Conservation (phyloP, 2,888 invertebrate species). For the Chaitophorus viminalis region DNA sequence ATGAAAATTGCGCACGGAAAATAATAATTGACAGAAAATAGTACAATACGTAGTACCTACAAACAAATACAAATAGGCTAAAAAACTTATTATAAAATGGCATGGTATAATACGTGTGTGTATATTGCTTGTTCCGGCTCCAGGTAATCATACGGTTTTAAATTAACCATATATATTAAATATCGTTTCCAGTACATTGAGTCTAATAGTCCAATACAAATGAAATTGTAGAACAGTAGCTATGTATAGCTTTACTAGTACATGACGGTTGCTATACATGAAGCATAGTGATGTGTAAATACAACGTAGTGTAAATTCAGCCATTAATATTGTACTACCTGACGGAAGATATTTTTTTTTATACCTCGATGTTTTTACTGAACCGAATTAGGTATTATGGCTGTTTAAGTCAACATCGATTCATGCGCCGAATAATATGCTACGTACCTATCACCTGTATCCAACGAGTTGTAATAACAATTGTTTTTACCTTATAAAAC, state of each 20-base stretch:
- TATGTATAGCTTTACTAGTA: too few relatives aligned
- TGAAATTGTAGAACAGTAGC: background rate
- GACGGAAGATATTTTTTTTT: background rate
- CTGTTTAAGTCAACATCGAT: background rate
- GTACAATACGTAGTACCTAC: too few relatives aligned
- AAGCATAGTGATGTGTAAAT: too few relatives aligned
- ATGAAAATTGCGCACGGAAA: slow-evolving; percentile 33
- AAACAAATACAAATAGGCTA: background rate
- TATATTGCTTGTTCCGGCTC: background rate
- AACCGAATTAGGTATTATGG: background rate
- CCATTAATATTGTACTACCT: background rate
- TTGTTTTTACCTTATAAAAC: too few relatives aligned
- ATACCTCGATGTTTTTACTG: background rate
- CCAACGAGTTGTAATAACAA: background rate
- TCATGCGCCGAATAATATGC: too few relatives aligned
- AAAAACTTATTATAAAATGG: background rate
- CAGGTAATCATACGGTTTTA: background rate
- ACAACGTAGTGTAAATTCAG: too few relatives aligned
- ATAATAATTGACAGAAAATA: slow-evolving; percentile 14
- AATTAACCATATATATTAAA: too few relatives aligned
- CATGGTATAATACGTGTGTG: background rate
- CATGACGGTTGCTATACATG: too few relatives aligned
- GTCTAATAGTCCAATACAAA: background rate
- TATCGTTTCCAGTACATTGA: background rate
- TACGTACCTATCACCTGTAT: background rate